These are phyloP conservation scores for Pomacea maculata DNA, from an alignment of 1,140 invertebrate genomes.

Conservation along the genomic window DNA sequence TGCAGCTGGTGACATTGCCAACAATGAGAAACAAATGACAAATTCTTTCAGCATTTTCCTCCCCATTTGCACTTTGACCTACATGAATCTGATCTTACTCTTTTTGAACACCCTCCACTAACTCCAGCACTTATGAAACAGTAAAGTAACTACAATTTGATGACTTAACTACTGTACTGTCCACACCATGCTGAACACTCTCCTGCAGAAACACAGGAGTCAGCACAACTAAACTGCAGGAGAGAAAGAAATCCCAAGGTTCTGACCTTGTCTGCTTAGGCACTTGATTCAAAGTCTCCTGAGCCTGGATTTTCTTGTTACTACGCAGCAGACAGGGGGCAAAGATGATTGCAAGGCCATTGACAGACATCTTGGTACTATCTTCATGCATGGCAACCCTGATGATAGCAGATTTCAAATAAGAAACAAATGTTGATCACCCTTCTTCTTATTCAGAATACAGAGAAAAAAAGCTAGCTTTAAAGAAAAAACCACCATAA, in stretches of 20 bases:
- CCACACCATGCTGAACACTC: no score
- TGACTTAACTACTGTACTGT: no score
- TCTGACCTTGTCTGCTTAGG: conserved; percentile 66
- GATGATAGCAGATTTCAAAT: conserved; percentile 6
- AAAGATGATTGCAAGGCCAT: conserved; percentile 92
- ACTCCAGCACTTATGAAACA: no score
- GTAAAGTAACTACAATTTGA: no score
- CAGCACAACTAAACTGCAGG: no score
- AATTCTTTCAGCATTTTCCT: no score
- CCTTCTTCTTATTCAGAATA: neutral
- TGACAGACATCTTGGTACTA: conserved; percentile 91
- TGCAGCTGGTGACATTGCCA: conserved; percentile 70
- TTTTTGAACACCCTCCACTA: no score
- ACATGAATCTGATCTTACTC: no score
- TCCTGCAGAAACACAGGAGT: no score
- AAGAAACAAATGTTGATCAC: neutral
- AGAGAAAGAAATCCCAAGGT: neutral
- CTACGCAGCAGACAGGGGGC: conserved; percentile 92
- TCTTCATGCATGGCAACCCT: conserved; percentile 86
- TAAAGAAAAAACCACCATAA: no score
- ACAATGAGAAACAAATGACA: neutral
- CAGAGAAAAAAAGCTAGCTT: no score
- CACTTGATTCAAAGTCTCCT: conserved; percentile 81
- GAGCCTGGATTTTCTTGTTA: conserved; percentile 84
- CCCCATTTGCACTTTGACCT: no score